Percentiles rank a stretch among this genome's conserved stretches.
Conservation (phyloP, 2,888 invertebrate species). For the Drosophila sordidula region DNA sequence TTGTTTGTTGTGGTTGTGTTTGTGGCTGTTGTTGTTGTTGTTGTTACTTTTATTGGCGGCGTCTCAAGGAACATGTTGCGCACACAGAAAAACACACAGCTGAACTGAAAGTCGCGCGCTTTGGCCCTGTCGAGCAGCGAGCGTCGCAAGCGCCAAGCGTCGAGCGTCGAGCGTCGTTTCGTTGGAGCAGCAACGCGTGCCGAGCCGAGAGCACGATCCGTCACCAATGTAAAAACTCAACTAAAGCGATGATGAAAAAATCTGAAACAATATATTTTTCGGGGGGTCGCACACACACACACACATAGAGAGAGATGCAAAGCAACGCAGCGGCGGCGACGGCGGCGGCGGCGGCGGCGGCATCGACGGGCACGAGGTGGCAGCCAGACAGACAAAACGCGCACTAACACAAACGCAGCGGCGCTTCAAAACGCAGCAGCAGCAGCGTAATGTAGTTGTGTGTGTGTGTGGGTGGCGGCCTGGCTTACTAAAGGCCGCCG, state of each 20-base stretch:
- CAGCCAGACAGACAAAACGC: constrained; percentile 77
- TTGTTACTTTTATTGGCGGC: constrained; percentile 68
- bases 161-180: constrained; percentile 46
- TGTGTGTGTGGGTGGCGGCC: constrained; percentile 61
- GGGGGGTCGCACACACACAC: constrained; percentile 78
- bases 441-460: constrained; percentile 43
- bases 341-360: constrained; percentile 56
- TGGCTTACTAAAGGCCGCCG: constrained; percentile 79
- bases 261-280: constrained; percentile 86
- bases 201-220: constrained; percentile 85
- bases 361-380: constrained; percentile 72
- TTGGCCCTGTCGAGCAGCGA: constrained; percentile 47
- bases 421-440: constrained; percentile 74
- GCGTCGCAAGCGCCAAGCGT: constrained; percentile 9
- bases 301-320: constrained; percentile 63
- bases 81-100: constrained; percentile 75
- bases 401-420: constrained; percentile 67
- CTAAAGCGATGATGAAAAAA: constrained; percentile 86
- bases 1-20: constrained; percentile 47
- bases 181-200: constrained; percentile 65
- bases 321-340: constrained; percentile 47
- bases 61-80: constrained; percentile 80
- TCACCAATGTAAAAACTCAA: constrained; percentile 86
- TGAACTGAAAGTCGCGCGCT: constrained; percentile 72
- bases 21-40: constrained; percentile 31